A percentile compares a stretch with the other conserved stretches of the same genome.
These are phyloP conservation scores for Aricia artaxerxes DNA, from an alignment of 2,888 invertebrate genomes.

Conservation along the genomic window DNA sequence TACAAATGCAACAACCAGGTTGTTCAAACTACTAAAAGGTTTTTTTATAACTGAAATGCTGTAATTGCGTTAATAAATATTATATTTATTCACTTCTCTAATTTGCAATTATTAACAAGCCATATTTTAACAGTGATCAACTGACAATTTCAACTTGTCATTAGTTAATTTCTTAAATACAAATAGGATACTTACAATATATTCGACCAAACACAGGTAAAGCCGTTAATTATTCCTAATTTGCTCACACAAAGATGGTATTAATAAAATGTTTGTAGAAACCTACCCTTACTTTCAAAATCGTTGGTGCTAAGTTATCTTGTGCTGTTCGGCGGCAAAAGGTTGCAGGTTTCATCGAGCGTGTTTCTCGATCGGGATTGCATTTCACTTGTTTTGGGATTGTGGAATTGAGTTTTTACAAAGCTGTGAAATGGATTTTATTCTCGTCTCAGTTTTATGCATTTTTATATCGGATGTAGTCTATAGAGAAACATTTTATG, in stretches of 20 bases:
- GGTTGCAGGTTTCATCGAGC: conserved; percentile 21
- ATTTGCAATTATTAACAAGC: too few relatives aligned
- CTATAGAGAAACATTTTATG: neutral
- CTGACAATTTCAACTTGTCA: too few relatives aligned
- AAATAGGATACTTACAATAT: too few relatives aligned
- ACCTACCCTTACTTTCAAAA: neutral
- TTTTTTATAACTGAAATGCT: too few relatives aligned
- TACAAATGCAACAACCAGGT: too few relatives aligned
- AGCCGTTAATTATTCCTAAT: too few relatives aligned
- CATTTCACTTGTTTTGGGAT: conserved; percentile 25
- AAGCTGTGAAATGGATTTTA: neutral
- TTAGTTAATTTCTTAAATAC: too few relatives aligned
- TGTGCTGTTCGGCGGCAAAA: conserved; percentile 19
- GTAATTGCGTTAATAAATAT: too few relatives aligned
- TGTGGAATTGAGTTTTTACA: conserved; percentile 17
- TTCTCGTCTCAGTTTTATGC: conserved; percentile 7
- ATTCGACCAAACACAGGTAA: too few relatives aligned
- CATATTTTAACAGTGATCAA: too few relatives aligned
- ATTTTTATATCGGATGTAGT: conserved; percentile 16
- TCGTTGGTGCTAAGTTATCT: conserved; percentile 2
- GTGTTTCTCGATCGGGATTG: conserved; percentile 26
- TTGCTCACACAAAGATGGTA: neutral
- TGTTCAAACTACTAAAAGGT: too few relatives aligned
- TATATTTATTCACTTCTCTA: too few relatives aligned
- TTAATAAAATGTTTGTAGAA: neutral